Evolutionary conservation across 2,113 vertebrate species (phyloP).

Genomic region (Tricholaema leucomelas): DNA sequence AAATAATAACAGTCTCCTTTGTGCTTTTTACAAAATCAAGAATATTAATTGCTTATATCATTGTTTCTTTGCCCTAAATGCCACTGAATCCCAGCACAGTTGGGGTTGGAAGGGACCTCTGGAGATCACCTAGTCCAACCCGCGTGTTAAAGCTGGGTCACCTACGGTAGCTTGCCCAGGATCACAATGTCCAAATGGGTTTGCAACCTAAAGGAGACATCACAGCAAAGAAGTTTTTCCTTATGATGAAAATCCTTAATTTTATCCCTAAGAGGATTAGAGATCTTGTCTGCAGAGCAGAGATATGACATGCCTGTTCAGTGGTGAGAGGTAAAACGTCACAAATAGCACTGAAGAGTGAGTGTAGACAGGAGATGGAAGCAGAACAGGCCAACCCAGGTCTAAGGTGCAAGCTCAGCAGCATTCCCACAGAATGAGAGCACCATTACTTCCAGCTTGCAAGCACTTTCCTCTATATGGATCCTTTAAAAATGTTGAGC

Average conservation of each 20-base stretch:
- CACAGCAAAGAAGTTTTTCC: too few relatives aligned
- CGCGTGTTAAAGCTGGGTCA: too few relatives aligned
- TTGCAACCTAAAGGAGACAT: too few relatives aligned
- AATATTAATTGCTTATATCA: too few relatives aligned
- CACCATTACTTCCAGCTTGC: background rate
- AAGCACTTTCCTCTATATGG: background rate
- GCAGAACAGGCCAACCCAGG: background rate
- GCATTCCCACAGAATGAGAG: background rate
- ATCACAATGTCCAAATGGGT: too few relatives aligned
- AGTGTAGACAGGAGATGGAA: background rate
- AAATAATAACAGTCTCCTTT: background rate
- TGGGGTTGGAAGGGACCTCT: too few relatives aligned
- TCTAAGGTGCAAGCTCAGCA: background rate
- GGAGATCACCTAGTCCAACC: too few relatives aligned
- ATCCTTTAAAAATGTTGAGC: background rate
- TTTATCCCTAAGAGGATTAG: too few relatives aligned
- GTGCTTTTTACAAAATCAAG: background rate
- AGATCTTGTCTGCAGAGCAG: background rate
- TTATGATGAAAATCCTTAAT: too few relatives aligned
- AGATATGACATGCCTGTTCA: background rate
- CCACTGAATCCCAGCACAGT: too few relatives aligned
- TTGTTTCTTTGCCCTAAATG: too few relatives aligned
- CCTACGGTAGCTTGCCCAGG: too few relatives aligned
- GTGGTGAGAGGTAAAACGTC: background rate
- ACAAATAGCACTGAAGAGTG: background rate